Percentiles rank a stretch among this genome's conserved stretches.
phyloP scores from a whole-genome alignment of 1,140 invertebrate species.

The Drosophila carrolli region DNA sequence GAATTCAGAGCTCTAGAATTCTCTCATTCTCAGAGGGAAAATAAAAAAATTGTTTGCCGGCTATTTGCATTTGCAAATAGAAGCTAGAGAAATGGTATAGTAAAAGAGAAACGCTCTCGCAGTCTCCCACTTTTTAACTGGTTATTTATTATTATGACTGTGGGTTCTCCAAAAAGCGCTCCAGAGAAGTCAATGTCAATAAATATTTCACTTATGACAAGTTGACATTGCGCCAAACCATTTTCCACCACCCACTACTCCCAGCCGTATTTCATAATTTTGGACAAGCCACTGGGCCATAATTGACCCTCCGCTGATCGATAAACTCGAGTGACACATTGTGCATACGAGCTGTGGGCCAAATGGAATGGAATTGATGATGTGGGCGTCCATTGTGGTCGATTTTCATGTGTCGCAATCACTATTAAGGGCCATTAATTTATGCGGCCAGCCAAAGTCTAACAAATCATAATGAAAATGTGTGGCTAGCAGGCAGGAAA shows the following conservation, averaged over 20 bases:
- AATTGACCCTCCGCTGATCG: constrained; percentile 54
- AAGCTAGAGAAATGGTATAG: neutral
- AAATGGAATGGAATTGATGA: constrained; percentile 40
- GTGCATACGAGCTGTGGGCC: constrained; percentile 11
- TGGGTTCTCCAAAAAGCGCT: constrained; percentile 13
- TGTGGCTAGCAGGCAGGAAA: constrained; percentile 1
- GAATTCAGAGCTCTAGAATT: neutral
- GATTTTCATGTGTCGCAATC: constrained; percentile 30
- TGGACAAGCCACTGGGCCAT: constrained; percentile 27
- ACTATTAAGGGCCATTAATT: constrained; percentile 34
- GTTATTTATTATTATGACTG: constrained; percentile 55
- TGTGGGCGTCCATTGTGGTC: constrained; percentile 57
- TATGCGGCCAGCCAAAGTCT: constrained; percentile 27
- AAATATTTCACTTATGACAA: constrained; percentile 77
- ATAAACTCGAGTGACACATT: constrained; percentile 43
- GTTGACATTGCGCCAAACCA: constrained; percentile 46
- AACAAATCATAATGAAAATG: constrained; percentile 30
- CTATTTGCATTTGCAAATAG: constrained; percentile 43
- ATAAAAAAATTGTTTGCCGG: constrained; percentile 42
- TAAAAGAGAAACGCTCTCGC: constrained; percentile 16
- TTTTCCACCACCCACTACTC: neutral
- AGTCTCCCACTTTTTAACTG: constrained; percentile 9
- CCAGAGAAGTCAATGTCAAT: constrained; percentile 44
- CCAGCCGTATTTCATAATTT: constrained; percentile 43
- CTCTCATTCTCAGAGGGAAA: constrained; percentile 25